Base-by-base conservation (phyloP, 2,797 vertebrate genomes). In the Chiropotes sagulatus region DNA sequence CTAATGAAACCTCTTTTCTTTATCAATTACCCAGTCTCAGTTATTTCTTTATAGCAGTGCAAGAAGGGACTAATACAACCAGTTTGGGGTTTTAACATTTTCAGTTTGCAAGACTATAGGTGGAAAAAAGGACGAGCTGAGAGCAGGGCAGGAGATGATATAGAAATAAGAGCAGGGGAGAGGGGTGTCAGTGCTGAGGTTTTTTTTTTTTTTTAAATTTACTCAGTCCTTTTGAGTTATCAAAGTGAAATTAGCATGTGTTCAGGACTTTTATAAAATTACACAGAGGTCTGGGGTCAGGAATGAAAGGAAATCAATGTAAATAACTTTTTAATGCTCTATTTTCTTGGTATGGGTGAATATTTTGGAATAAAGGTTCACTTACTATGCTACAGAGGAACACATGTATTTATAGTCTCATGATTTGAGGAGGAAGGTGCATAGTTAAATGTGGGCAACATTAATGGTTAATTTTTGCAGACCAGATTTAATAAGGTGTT, bases 121-220 rank as follows among this genome's bases (percentile, higher is more conserved):
- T 11, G 50, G 80, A 15, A 41, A 84, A 46, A 80, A 86, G 14
- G 7, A 14, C 1, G 48, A 26, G 30, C 0, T 15, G 67, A 17
- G 28, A 44, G 13, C 7, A 3, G 36, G 73, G 28, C 5, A 41
- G 33, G 39, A 19, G 17, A 10, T 4, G n/a, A 5, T 12, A 0
- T 8, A 64, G 72, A 50, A 81, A 28, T 4, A 12, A 54, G 39
- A 48, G 54, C 7, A 44, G 36, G 14, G 48, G 64, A 67, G 12
- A 36, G 70, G 11, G 0, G 0, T 30, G 19, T 26, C 19, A 11
- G 10, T 3, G 2, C 24, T 4, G 8, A 3, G 14, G 26, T 19
- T 0, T 0, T 14, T 1, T 50, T 4, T 24, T 44, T 36, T 41
- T 41, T 41, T 41, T 39, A 4, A 41, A 22, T 52, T 61, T 39